A percentile compares a stretch with the other conserved stretches of the same genome.
Evolutionary conservation across 2,113 vertebrate species (phyloP).

Genomic region (Lontra canadensis): DNA sequence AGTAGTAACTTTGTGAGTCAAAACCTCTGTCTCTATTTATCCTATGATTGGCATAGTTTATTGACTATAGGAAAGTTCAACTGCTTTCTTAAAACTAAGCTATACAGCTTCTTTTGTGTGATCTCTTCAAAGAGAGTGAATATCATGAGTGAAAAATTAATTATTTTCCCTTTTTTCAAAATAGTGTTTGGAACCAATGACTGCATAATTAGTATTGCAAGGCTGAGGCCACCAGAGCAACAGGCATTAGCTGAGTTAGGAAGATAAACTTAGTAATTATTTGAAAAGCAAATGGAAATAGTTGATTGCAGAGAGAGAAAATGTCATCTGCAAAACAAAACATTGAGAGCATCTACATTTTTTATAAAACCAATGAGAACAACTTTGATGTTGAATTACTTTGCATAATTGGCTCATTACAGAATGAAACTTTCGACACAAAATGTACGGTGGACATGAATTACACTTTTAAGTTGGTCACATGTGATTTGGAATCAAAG

Average conservation of each 20-base stretch:
- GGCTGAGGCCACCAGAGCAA: not conserved
- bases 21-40: not conserved
- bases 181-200: not conserved
- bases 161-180: slow-evolving; percentile 12
- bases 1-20: not conserved
- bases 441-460: slow-evolving; percentile 14
- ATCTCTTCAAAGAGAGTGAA: slow-evolving; percentile 16
- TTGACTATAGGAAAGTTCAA: not conserved
- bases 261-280: slow-evolving; percentile 1
- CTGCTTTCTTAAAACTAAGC: slow-evolving; percentile 36
- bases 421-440: slow-evolving; percentile 39
- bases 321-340: slow-evolving; percentile 6
- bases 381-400: slow-evolving; percentile 51
- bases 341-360: not conserved
- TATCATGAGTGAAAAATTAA: not conserved
- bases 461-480: not conserved
- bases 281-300: slow-evolving; percentile 50
- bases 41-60: not conserved
- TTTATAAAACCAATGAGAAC: slow-evolving; percentile 35
- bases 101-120: not conserved
- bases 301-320: slow-evolving; percentile 37
- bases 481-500: not conserved
- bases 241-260: not conserved
- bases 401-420: slow-evolving; percentile 40
- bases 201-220: not conserved